Evolutionary conservation across 1,140 invertebrate genomes (phyloP).

Genomic region (Platyscapa corneri): DNA sequence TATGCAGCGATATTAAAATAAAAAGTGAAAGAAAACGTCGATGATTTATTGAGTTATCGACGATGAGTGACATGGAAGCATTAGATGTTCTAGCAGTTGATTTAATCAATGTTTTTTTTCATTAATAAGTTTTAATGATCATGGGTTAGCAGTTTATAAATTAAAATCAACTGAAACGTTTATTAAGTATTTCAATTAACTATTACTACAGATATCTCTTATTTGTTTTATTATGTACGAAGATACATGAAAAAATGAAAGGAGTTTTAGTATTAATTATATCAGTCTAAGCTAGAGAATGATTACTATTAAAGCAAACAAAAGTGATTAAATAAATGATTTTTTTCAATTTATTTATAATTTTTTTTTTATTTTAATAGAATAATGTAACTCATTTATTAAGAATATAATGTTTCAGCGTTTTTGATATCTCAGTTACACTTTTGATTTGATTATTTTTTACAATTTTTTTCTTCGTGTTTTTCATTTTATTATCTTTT

Average conservation of each 20-base stretch:
- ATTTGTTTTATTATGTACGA: too few species aligned
- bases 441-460: too few species aligned
- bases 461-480: too few species aligned
- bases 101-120: background rate
- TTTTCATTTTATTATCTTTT: background rate
- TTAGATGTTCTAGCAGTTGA: background rate
- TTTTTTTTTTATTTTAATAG: too few species aligned
- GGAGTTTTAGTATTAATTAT: too few species aligned
- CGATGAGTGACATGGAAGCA: background rate
- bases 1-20: background rate
- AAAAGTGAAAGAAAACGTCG: background rate
- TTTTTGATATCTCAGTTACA: background rate
- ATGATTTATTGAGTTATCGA: background rate
- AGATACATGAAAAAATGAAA: too few species aligned
- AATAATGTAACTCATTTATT: background rate
- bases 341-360: too few species aligned
- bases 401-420: background rate
- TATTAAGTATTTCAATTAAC: background rate
- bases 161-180: background rate
- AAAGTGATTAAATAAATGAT: too few species aligned
- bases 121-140: background rate
- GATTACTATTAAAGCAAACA: too few species aligned
- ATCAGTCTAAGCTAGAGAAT: too few species aligned
- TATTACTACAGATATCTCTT: background rate
- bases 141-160: background rate